These are phyloP conservation scores for Bursaphelenchus okinawaensis DNA, from an alignment of 2,888 invertebrate genomes.

Conservation along the genomic window DNA sequence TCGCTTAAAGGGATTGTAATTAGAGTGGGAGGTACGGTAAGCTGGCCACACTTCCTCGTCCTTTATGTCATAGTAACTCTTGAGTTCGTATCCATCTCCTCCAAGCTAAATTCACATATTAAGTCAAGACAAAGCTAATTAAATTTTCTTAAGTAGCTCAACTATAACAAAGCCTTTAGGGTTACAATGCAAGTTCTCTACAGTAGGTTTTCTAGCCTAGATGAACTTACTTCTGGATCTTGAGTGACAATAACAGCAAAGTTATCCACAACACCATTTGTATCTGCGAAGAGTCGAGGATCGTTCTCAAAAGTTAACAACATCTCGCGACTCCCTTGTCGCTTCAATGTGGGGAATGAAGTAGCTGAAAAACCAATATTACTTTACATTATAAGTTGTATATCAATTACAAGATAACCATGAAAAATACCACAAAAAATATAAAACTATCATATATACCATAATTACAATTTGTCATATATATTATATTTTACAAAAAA, in stretches of 20 bases:
- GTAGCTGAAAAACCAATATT: slow-evolving; percentile 21
- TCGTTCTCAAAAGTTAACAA: slow-evolving; percentile 51
- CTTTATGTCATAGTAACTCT: slow-evolving; percentile 52
- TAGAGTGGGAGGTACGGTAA: slow-evolving; percentile 46
- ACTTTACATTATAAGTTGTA: slow-evolving; percentile 7
- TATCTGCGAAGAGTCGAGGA: slow-evolving; percentile 40
- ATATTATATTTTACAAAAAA: too few species aligned
- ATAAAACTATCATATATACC: background rate
- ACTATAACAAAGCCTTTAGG: too few species aligned
- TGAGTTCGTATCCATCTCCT: slow-evolving; percentile 51
- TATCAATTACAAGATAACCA: too few species aligned
- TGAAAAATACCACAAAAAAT: too few species aligned
- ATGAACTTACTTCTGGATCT: slow-evolving; percentile 34
- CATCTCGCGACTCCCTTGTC: slow-evolving; percentile 50
- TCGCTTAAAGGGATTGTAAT: slow-evolving; percentile 45
- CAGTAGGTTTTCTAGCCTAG: background rate
- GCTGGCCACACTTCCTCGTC: slow-evolving; percentile 45
- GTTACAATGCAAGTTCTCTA: background rate
- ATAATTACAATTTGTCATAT: too few species aligned
- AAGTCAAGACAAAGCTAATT: background rate
- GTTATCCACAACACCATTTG: slow-evolving; percentile 49
- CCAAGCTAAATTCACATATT: slow-evolving; percentile 28
- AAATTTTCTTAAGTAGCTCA: background rate
- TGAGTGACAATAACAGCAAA: slow-evolving; percentile 54
- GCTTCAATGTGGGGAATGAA: slow-evolving; percentile 35